Percentiles rank a stretch among this genome's conserved stretches.
Evolutionary conservation across 2,797 vertebrate species (phyloP).

Genomic region (Amphiprion clarkii): DNA sequence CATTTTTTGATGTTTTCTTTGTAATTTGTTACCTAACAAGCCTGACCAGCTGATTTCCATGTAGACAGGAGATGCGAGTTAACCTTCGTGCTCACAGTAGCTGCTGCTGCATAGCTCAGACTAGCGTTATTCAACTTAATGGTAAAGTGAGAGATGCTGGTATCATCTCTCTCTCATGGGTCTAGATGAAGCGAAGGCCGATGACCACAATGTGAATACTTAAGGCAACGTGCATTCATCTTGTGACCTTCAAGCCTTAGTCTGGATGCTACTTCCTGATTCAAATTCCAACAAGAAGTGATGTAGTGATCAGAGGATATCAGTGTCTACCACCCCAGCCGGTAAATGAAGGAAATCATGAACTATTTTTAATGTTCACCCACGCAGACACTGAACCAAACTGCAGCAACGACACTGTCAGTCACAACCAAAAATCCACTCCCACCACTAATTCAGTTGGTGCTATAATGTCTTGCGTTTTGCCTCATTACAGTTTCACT

Average conservation of each 20-base stretch:
- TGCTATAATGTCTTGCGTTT: too few species aligned
- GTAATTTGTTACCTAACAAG: too few species aligned
- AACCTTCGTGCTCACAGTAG: background rate
- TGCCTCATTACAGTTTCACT: too few species aligned
- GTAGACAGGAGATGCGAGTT: background rate
- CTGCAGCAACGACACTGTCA: background rate
- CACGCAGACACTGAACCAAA: background rate
- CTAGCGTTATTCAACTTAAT: background rate
- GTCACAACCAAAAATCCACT: background rate
- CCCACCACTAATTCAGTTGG: background rate
- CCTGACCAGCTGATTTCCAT: too few species aligned
- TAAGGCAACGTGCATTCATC: background rate
- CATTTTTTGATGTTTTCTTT: too few species aligned
- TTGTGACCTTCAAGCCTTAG: background rate
- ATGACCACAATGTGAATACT: background rate
- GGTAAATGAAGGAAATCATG: too few species aligned
- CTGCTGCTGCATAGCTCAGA: background rate
- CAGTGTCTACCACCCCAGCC: too few species aligned
- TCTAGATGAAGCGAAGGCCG: background rate
- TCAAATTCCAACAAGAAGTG: background rate
- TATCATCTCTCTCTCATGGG: background rate
- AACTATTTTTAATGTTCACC: background rate
- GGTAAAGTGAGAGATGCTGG: too few species aligned
- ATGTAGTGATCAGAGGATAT: too few species aligned
- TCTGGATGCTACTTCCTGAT: background rate